A percentile compares a stretch with the other conserved stretches of the same genome.
phyloP scores from a whole-genome alignment of 2,888 invertebrate species.

The Ferdinandea cuprea region DNA sequence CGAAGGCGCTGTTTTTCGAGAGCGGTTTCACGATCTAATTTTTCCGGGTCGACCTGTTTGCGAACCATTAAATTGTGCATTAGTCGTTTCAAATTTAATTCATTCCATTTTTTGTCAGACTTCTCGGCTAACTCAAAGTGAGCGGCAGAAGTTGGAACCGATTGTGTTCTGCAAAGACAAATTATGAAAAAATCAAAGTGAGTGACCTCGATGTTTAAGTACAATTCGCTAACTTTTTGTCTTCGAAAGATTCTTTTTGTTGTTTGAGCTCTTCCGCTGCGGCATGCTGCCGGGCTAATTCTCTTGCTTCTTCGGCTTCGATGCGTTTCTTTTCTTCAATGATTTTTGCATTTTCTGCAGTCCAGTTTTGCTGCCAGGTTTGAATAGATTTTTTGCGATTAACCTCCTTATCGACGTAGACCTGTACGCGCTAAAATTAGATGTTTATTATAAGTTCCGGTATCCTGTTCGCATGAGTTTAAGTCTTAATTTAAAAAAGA shows the following conservation, averaged over 20 bases:
- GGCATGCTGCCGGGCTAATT: constrained; percentile 82
- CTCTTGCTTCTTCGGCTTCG: constrained; percentile 84
- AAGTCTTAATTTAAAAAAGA: too few species aligned
- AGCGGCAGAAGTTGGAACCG: constrained; percentile 74
- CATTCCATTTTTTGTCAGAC: constrained; percentile 85
- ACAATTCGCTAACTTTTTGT: constrained; percentile 65
- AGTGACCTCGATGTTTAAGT: too few species aligned
- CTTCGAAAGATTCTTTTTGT: constrained; percentile 68
- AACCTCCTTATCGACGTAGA: constrained; percentile 84
- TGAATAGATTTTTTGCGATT: constrained; percentile 79
- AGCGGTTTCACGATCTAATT: constrained; percentile 85
- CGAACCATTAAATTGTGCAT: constrained; percentile 81
- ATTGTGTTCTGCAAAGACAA: constrained; percentile 75
- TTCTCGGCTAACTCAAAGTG: constrained; percentile 77
- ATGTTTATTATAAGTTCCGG: too few species aligned
- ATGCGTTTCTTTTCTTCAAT: constrained; percentile 81
- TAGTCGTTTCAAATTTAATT: constrained; percentile 87
- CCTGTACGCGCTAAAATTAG: constrained; percentile 81
- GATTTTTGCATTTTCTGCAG: constrained; percentile 81
- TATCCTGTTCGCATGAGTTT: too few species aligned
- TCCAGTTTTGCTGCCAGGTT: constrained; percentile 87
- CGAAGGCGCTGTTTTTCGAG: constrained; percentile 88
- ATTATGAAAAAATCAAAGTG: too few species aligned
- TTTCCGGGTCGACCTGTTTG: constrained; percentile 81
- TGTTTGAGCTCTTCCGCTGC: constrained; percentile 79